phyloP scores from a whole-genome alignment of 35 echinoderm and acorn worm species.

The Eucidaris tribuloides region DNA sequence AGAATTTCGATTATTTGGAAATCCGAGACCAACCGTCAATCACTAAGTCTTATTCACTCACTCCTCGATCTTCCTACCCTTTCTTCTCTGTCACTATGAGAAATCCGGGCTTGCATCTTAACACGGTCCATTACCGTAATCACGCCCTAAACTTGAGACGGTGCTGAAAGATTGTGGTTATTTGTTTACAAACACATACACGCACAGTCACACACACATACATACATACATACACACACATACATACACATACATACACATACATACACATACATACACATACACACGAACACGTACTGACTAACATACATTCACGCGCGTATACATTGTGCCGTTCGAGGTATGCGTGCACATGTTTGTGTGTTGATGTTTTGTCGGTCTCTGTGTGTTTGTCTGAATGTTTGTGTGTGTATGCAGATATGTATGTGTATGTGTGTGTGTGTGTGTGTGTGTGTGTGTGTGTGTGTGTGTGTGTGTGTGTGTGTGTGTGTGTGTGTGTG shows the following conservation, averaged over 20 bases:
- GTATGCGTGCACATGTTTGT: not conserved
- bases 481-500: not conserved
- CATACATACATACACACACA: not conserved
- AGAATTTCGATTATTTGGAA: too few species aligned
- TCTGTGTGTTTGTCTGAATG: too few species aligned
- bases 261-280: not conserved
- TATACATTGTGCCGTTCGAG: not conserved
- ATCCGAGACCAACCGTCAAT: too few species aligned
- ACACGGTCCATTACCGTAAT: not conserved
- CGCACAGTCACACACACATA: not conserved
- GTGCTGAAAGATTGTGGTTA: not conserved
- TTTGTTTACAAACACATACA: not conserved
- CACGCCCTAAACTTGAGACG: not conserved
- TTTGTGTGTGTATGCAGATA: not conserved
- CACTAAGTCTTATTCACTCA: not conserved
- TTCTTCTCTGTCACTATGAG: not conserved
- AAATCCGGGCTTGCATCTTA: not conserved
- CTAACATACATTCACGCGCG: not conserved
- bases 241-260: not conserved
- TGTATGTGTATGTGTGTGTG: not conserved
- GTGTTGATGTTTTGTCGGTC: too few species aligned
- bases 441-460: not conserved
- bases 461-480: not conserved
- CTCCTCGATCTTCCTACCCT: not conserved
- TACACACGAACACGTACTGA: not conserved